Base-by-base conservation (phyloP, 2,797 vertebrate genomes). In the Danio jaintianensis region DNA sequence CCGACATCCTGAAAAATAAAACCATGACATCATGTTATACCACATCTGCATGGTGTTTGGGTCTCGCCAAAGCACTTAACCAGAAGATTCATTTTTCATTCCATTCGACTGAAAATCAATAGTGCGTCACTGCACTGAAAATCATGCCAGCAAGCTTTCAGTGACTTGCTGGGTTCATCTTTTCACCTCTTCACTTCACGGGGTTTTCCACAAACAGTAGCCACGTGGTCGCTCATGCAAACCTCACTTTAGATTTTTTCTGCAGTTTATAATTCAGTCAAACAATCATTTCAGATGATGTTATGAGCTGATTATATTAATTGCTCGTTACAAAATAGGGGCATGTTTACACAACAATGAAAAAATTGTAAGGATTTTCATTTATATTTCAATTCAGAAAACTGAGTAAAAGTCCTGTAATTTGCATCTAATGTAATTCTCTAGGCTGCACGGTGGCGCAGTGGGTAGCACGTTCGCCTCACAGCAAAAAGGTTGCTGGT, bases 91-190 rank as follows among this genome's bases (percentile, higher is more conserved):
- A 16, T 43, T 79, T 89, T 85, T 89, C 48, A 82, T 48, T 82
- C 71, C 64, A 53, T 83, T 61, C 69, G 16, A 64, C 13, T 70
- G 83, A 70, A 76, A 83, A 79, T 87, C 80, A 85, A 85, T 84
- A 87, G 75, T 81, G 85, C 36, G 20, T 89, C 84, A 85, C 75
- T 66, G 80, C 50, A 74, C 82, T 52, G 42, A 82, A 83, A 87
- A 77, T 82, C 56, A 70, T 53, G 68, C 72, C 84, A 85, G 29
- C 18, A 63, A 40, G 62, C 62, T 69, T 80, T 82, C 56, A 74
- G 63, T n/a, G 36, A 58, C 18, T 50, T 52, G 67, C 62, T 62
- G 7, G 40, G 59, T 47, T 79, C 71, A 62, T 66, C 61, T 70
- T 63, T 81, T 78, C 50, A 83, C 42, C 75, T 75, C 52, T 71